Percentiles rank a stretch among this genome's conserved stretches.
Conservation (phyloP, 2,113 vertebrate species). For the Actenoides lindsayi region DNA sequence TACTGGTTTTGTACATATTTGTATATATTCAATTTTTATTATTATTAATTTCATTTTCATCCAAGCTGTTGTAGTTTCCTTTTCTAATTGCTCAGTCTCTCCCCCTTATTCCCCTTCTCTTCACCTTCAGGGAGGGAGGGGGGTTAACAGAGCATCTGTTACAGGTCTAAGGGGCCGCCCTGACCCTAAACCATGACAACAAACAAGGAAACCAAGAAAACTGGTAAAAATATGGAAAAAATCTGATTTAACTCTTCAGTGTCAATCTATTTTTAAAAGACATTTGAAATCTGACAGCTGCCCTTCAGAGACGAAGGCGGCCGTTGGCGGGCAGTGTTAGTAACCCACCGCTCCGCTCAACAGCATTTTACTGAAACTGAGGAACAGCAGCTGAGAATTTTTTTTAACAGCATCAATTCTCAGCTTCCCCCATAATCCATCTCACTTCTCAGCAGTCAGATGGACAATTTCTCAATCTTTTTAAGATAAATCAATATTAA, state of each 20-base stretch:
- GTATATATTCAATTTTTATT: too few species aligned
- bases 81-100: too few species aligned
- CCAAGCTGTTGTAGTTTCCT: too few species aligned
- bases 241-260: background rate
- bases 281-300: background rate
- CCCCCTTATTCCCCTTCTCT: too few species aligned
- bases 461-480: background rate
- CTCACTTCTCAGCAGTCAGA: background rate
- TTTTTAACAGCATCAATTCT: background rate
- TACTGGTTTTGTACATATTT: too few species aligned
- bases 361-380: background rate
- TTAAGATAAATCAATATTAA: background rate
- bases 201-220: background rate
- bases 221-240: background rate
- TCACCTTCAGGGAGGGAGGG: too few species aligned
- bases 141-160: too few species aligned
- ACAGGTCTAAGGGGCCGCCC: too few species aligned
- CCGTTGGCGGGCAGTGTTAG: background rate
- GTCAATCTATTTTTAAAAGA: background rate
- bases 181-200: too few species aligned
- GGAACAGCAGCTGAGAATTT: background rate
- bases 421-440: background rate
- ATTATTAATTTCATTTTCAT: too few species aligned
- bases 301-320: background rate
- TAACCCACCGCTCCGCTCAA: accelerated